Base-by-base conservation (phyloP, 2,797 vertebrate species). In the Sebastes matsubarae region DNA sequence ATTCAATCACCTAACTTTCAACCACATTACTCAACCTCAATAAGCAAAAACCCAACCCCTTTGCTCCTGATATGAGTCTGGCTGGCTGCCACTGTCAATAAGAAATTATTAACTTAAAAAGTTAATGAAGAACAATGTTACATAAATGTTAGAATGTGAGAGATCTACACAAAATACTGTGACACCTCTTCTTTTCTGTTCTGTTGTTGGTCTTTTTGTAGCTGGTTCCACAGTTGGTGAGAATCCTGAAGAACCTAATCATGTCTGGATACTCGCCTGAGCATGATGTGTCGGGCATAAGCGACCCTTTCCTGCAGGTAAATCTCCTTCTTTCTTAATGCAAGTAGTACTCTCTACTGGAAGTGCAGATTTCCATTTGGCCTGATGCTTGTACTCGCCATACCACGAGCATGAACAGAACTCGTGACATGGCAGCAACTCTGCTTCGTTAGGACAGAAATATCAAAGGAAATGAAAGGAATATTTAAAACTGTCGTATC, bases 231-330 rank as follows among this genome's bases (percentile, higher is more conserved):
- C 99, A 99, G 72, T 96, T 99, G 95, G 99, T 99, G 95, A 97
- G 98, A 95, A 99, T 99, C 95, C 95, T 99, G 94, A 99, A 99
- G 96, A 99, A 99, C 93, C 97, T 99, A 88, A 99, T 99, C 93
- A 99, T 99, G 99, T 99, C 99, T 87, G 99, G 99, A 85, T 99
- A 99, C 92, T 99, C 99, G 91, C 99, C 98, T 91, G 99, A 99
- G 89, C 99, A 99, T 90, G 99, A 99, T 78, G 99, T 99, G 89
- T 99, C 98, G 59, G 99, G 99, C 93, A 99, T 99, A 93, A 99
- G 98, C 84, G 99, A 99, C 88, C 99, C 99, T 83, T 99, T 99
- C 92, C 95, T 99, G 89, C 99, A 99, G 98, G 99, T 98, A 93
- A 95, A 92, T 30, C 24, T 78, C 13, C 2, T 2, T 60, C 36